Conservation (phyloP, 2,888 invertebrate species). For the Malthinus flaveolus region DNA sequence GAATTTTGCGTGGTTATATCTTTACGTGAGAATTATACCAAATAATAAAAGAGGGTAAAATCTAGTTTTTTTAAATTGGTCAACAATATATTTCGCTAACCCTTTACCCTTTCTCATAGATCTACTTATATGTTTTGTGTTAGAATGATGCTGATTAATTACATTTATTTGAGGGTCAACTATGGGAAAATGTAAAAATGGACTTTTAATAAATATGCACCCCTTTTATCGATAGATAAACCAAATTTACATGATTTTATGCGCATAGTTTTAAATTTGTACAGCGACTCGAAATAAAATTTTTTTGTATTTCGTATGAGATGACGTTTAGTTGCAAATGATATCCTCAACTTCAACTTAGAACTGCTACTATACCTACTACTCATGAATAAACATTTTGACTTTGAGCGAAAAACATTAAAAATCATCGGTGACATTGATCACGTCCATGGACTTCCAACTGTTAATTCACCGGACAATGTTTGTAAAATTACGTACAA, state of each 20-base stretch:
- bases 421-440: no score
- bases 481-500: no score
- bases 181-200: constrained; percentile 28
- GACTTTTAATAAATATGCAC: constrained; percentile 20
- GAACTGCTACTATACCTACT: no score
- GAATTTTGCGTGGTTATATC: constrained; percentile 24
- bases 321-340: no score
- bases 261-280: background rate
- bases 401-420: no score
- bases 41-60: constrained; percentile 11
- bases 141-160: constrained; percentile 29
- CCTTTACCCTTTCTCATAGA: constrained; percentile 26
- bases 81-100: constrained; percentile 14
- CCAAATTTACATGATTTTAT: background rate
- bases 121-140: constrained; percentile 22
- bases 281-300: no score
- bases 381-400: no score
- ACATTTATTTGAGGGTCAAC: constrained; percentile 18
- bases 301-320: no score
- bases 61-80: constrained; percentile 22
- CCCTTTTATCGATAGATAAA: constrained; percentile 9
- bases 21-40: constrained; percentile 28
- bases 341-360: no score
- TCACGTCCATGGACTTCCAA: no score
- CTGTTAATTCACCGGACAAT: no score